phyloP scores from a whole-genome alignment of 2,797 vertebrate species.

The Myotis planiceps region DNA sequence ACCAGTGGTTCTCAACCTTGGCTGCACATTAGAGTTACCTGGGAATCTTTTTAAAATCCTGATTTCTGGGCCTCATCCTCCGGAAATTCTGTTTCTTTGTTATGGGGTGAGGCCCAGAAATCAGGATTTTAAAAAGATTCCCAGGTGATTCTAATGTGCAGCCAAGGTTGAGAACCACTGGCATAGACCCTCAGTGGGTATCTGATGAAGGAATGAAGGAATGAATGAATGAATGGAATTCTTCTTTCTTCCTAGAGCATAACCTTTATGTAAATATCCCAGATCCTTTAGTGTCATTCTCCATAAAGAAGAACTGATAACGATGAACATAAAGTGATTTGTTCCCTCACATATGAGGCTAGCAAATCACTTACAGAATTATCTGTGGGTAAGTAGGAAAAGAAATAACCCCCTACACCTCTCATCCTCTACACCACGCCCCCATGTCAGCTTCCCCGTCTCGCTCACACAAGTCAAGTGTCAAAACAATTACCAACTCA shows the following conservation, averaged over 20 bases:
- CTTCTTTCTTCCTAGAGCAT: conserved; percentile 66
- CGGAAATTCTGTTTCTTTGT: too few relatives aligned
- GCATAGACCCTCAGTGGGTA: background rate
- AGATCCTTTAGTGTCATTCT: conserved; percentile 76
- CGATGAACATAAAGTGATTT: conserved; percentile 76
- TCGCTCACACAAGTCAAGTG: conserved; percentile 40
- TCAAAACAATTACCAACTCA: conserved; percentile 64
- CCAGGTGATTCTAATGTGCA: too few relatives aligned
- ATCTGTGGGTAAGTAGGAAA: conserved; percentile 78
- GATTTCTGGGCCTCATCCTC: too few relatives aligned
- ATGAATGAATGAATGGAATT: background rate
- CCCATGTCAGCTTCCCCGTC: conserved; percentile 54
- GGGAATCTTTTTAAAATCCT: too few relatives aligned
- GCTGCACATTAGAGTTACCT: too few relatives aligned
- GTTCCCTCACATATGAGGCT: conserved; percentile 65
- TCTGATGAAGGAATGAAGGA: background rate
- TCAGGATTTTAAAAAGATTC: too few relatives aligned
- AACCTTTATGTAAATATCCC: conserved; percentile 74
- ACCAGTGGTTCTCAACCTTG: too few relatives aligned
- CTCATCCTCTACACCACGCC: background rate
- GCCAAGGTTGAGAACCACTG: too few relatives aligned
- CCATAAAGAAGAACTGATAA: conserved; percentile 67
- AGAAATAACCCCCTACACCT: conserved; percentile 60
- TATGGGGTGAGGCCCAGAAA: too few relatives aligned
- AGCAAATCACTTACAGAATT: conserved; percentile 78